These are phyloP conservation scores for Datnioides undecimradiatus DNA, from an alignment of 2,113 vertebrate genomes.

Conservation along the genomic window DNA sequence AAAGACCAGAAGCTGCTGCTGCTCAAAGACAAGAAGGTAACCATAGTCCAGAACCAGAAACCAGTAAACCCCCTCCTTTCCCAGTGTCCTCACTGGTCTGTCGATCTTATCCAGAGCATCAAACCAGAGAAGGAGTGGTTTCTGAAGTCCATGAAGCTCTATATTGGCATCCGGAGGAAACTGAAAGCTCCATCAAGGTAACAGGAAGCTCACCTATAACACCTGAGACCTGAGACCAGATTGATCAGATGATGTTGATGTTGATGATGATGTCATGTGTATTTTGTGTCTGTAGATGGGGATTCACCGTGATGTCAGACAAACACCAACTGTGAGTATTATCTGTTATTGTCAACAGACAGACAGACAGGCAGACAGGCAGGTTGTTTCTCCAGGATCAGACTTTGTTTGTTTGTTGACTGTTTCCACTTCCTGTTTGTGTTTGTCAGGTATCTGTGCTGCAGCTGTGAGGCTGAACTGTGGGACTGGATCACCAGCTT, in stretches of 20 bases:
- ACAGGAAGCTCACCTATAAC: conserved; percentile 52
- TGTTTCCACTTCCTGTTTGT: no score
- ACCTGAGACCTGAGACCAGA: no score
- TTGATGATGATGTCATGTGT: no score
- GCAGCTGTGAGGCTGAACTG: conserved; percentile 88
- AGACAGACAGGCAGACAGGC: no score
- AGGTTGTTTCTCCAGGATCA: no score
- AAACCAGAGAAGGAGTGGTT: conserved; percentile 95
- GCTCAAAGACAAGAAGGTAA: conserved; percentile 96
- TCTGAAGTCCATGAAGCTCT: conserved; percentile 92
- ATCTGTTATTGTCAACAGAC: no score
- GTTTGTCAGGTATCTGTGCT: conserved; percentile 88
- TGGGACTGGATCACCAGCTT: conserved; percentile 98
- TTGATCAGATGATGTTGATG: no score
- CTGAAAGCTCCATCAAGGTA: conserved; percentile 94
- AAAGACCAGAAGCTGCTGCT: conserved; percentile 89
- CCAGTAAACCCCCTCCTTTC: neutral
- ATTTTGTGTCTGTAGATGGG: conserved; percentile 91
- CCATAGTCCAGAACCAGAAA: no score
- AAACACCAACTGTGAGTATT: conserved; percentile 95
- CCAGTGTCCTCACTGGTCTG: neutral
- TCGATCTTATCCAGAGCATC: conserved; percentile 84
- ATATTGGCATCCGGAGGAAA: conserved; percentile 94
- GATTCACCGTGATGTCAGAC: conserved; percentile 91
- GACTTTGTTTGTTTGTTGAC: no score